A percentile compares a stretch with the other conserved stretches of the same genome.
Evolutionary conservation across 1,140 invertebrate species (phyloP).

Genomic region (Lutraria rhynchaena): DNA sequence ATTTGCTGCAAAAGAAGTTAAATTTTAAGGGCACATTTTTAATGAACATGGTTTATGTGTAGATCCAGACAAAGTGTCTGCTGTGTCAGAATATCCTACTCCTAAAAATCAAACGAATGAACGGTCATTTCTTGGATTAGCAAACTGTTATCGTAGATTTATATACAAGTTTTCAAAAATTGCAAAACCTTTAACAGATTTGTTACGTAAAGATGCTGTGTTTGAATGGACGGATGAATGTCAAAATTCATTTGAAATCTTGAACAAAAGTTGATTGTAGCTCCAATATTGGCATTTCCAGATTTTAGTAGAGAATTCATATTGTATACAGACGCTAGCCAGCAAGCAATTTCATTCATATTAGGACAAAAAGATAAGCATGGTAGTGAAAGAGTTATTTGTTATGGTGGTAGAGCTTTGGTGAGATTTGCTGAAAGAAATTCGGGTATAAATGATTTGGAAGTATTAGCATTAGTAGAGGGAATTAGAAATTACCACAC

Average conservation of each 20-base stretch:
- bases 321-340: conserved; percentile 23
- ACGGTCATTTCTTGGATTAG: conserved; percentile 1
- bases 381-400: conserved; percentile 35
- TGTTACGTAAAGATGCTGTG: conserved; percentile 31
- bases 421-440: conserved; percentile 37
- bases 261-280: conserved; percentile 2
- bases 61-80: conserved; percentile 17
- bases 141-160: conserved; percentile 36
- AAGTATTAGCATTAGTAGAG: conserved; percentile 51
- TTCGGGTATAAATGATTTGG: conserved; percentile 21
- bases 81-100: neutral
- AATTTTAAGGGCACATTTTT: conserved; percentile 62
- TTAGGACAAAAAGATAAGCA: conserved; percentile 51
- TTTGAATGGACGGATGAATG: conserved; percentile 23
- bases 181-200: conserved; percentile 50
- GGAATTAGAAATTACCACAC: conserved; percentile 35
- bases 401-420: conserved; percentile 41
- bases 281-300: conserved; percentile 45
- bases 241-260: conserved; percentile 11
- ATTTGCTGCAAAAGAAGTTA: conserved; percentile 56
- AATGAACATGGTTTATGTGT: conserved; percentile 55
- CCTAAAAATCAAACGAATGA: conserved; percentile 25
- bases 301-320: conserved; percentile 46
- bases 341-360: conserved; percentile 34
- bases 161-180: conserved; percentile 48